Evolutionary conservation across 2,113 vertebrate species (phyloP).

Genomic region (Pandion haliaetus): DNA sequence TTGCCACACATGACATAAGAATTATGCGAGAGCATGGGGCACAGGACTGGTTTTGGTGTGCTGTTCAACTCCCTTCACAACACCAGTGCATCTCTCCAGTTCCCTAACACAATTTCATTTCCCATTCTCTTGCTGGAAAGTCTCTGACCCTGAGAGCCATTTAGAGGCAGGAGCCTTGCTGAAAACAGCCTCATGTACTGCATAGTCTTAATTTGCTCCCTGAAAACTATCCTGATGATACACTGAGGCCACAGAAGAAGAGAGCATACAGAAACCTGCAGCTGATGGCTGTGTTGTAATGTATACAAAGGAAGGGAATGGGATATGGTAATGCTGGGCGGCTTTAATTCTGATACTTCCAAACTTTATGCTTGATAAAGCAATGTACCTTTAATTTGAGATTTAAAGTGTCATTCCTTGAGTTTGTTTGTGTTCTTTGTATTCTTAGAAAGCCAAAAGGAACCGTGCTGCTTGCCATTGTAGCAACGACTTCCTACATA

Average conservation of each 20-base stretch:
- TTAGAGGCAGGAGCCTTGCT: neutral
- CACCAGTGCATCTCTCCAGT: neutral
- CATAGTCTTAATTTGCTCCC: neutral
- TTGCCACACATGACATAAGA: neutral
- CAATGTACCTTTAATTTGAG: neutral
- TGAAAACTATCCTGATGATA: neutral
- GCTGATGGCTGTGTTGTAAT: neutral
- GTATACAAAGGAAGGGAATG: neutral
- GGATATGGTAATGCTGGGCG: rapidly evolving
- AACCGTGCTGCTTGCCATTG: neutral
- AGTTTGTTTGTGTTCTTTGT: neutral
- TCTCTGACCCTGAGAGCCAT: neutral
- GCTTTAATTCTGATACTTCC: neutral
- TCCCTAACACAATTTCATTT: neutral
- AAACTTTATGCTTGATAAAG: neutral
- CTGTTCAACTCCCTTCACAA: neutral
- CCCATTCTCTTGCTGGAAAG: neutral
- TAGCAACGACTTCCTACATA: neutral
- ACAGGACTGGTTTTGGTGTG: neutral
- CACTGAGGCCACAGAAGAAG: neutral
- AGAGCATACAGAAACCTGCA: neutral
- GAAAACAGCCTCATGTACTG: neutral
- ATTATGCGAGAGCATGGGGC: rapidly evolving
- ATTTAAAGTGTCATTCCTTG: neutral
- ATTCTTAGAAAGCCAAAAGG: neutral